Percentiles rank a stretch among this genome's conserved stretches.
These are phyloP conservation scores for Chironomus tepperi DNA, from an alignment of 1,140 invertebrate species.

Conservation along the genomic window DNA sequence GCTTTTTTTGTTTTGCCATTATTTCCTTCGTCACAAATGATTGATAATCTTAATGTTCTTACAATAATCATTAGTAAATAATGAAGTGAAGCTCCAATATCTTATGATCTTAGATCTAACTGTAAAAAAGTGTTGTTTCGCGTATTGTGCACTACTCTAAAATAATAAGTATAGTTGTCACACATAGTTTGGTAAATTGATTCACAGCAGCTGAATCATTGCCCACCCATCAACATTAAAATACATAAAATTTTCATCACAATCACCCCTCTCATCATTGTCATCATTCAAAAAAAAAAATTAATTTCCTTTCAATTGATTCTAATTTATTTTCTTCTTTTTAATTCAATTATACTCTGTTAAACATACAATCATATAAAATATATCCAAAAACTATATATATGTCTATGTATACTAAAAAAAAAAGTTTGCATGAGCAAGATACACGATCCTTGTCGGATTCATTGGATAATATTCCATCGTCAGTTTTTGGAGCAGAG, in stretches of 20 bases:
- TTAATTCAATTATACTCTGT: neutral
- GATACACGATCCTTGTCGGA: conserved; percentile 41
- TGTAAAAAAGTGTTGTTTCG: no score
- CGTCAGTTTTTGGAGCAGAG: conserved; percentile 41
- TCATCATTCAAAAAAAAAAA: neutral
- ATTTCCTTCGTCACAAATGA: no score
- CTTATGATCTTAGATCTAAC: no score
- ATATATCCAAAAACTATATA: neutral
- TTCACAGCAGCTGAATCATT: no score
- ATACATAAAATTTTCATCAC: neutral
- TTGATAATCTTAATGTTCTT: no score
- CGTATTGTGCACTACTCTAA: no score
- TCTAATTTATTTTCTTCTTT: conserved; percentile 15
- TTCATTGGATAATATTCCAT: conserved; percentile 42
- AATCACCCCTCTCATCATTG: neutral
- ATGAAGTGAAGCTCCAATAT: no score
- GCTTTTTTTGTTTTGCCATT: neutral
- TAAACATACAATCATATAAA: neutral
- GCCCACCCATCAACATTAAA: no score
- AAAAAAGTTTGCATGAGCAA: conserved; percentile 40
- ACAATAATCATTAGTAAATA: no score
- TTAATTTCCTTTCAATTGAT: neutral
- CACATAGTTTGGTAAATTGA: no score
- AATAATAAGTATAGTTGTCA: no score
- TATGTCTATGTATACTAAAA: neutral